Evolutionary conservation across 2,797 vertebrate genomes (phyloP), one percentile per base, ranked within the genome.

Genomic region (Oreochromis grahami): DNA sequence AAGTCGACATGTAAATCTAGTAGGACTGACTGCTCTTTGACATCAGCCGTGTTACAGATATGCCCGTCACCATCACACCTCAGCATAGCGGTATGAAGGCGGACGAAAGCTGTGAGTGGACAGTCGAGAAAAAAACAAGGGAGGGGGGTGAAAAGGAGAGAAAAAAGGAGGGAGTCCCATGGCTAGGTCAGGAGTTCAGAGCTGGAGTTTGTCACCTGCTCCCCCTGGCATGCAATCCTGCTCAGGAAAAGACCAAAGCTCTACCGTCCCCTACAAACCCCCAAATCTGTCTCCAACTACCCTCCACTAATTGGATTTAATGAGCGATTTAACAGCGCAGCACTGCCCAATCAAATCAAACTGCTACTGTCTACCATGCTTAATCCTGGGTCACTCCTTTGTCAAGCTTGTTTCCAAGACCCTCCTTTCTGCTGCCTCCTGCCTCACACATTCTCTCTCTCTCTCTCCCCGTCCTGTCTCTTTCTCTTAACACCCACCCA

Each of bases 291-390:
- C 83, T 91, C 80, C 79, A 48, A 63, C 80, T 76, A 51, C 89
- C 81, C 85, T 89, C 76, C 17, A 26, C 92, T 96, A 96, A 96
- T 96, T 96, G 94, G 95, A 96, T 97, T 97, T 96, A 96, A 96
- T 96, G 95, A 97, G 94, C 85, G 90, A 96, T 96, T 96, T 94
- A 96, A 96, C 95, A 95, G 86, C 87, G 93, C 88, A 94, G 93
- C 95, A 68, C 90, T 80, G 92, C 84, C 88, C 90, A 90, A 95
- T 95, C 95, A 93, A 96, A 96, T 95, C 95, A 96, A 94, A 95
- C 93, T 87, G 94, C 95, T 95, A 89, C 95, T 93, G 95, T 93
- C 82, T 74, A 74, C 17, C 36, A 48, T n/a, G 10, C 80, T 94
- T 95, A 95, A 86, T 92, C 88, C 79, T 81, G 90, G 95, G 92